Evolutionary conservation across 2,113 vertebrate genomes (phyloP), one percentile per base, ranked within the genome.

Genomic region (Hylia prasina): DNA sequence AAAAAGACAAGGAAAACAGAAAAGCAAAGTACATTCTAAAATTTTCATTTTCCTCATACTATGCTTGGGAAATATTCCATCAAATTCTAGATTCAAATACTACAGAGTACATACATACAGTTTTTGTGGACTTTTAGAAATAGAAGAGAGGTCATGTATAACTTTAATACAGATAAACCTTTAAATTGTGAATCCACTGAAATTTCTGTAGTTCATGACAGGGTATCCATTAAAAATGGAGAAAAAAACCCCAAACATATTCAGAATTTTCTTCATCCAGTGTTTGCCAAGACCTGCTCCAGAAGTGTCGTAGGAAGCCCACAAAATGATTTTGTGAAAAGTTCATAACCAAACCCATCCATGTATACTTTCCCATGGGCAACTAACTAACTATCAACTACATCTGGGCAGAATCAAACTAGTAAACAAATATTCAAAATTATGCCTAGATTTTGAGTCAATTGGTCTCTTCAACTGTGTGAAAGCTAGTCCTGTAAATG

Each of bases 231-330:
- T 44, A 77, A 69, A 87, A 81, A 45, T 18, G 23, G 8, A 54
- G 17, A 0, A 35, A 40, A 70, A 39, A 9, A 3, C 0, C 19
- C 7, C 7, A 60, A 84, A 44, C 5, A 20, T 28, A 21, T 63
- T 63, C 18, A 71, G 28, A 76, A 76, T 58, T 64, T 4, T 0
- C 5, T 68, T 80, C 5, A 21, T 6, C 22, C 28, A 50, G 9
- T 31, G 7, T 7, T 90, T 72, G 5, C 7, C 11, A 48, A 50
- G 10, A 9, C 0, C 5, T 51, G 23, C 15, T 64, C 15, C 37
- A 50, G 15, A 77, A 48, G 8, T 30, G 9, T 48, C 16, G 18
- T 6, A 68, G 6, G 10, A 87, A 66, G 27, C 2, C 11, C 30
- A 39, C 9, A 79, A 37, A 84, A 54, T 13, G 0, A 44, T 61